Conservation (phyloP, 2,888 invertebrate species). For the Lithosia quadra region DNA sequence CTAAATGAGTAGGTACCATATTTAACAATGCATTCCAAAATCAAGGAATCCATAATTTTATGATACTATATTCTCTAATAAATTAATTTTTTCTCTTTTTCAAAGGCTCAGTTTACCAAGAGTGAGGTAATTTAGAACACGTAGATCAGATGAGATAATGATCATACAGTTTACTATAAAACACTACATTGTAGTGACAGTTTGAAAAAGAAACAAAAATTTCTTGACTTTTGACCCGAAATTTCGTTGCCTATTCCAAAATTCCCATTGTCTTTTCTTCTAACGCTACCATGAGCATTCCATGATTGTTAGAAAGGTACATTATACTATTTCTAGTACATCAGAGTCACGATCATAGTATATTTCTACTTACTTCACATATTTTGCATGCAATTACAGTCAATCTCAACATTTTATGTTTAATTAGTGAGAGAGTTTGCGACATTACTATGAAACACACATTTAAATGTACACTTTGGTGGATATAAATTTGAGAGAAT, state of each 20-base stretch:
- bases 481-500: not conserved
- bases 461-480: not conserved
- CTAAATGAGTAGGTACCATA: too few species aligned
- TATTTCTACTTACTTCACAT: conserved; percentile 25
- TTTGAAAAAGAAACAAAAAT: too few species aligned
- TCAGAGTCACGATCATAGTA: conserved; percentile 61
- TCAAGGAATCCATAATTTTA: too few species aligned
- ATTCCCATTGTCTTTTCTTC: conserved; percentile 32
- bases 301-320: conserved; percentile 64
- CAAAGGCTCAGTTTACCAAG: too few species aligned
- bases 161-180: too few species aligned
- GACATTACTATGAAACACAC: not conserved
- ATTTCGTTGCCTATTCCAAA: not conserved
- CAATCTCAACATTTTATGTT: not conserved
- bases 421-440: not conserved
- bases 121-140: too few species aligned
- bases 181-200: too few species aligned
- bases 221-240: too few species aligned
- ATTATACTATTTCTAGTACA: conserved; percentile 70
- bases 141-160: too few species aligned
- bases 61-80: too few species aligned
- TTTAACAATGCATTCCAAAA: too few species aligned
- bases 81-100: too few species aligned
- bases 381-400: conserved; percentile 28
- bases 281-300: conserved; percentile 61